A percentile compares a stretch with the other conserved stretches of the same genome.
Evolutionary conservation across 2,888 invertebrate genomes (phyloP).

Genomic region (Lithosia quadra): DNA sequence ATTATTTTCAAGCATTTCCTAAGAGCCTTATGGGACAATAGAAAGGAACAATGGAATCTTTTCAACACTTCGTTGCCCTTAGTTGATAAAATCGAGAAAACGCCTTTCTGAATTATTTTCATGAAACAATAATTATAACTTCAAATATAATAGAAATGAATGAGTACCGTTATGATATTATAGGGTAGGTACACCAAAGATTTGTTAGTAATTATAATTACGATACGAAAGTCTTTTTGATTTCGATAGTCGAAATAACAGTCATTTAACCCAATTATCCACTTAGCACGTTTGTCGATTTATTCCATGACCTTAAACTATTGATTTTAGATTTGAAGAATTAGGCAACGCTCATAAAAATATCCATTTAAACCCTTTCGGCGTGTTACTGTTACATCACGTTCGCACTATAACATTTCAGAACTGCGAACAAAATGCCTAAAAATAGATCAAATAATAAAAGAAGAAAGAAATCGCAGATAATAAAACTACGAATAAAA

Average conservation of each 20-base stretch:
- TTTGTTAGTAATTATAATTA: background rate
- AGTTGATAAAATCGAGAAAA: background rate
- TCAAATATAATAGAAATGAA: too few relatives aligned
- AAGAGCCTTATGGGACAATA: background rate
- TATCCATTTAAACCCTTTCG: background rate
- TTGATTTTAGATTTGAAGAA: background rate
- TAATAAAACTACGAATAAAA: slow-evolving; percentile 16
- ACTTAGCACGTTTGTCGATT: too few relatives aligned
- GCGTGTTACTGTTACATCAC: background rate
- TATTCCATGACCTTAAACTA: background rate
- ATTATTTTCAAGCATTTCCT: background rate
- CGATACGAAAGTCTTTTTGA: background rate
- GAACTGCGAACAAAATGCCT: background rate
- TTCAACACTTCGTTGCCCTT: background rate
- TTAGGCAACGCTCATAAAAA: background rate
- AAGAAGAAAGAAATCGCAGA: slow-evolving; percentile 19
- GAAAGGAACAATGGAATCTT: background rate
- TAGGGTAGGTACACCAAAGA: too few relatives aligned
- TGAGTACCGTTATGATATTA: too few relatives aligned
- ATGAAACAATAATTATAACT: too few relatives aligned
- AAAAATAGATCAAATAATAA: background rate
- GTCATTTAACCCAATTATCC: too few relatives aligned
- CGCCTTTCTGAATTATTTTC: background rate
- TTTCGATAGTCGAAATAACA: too few relatives aligned
- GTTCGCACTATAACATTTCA: background rate